A percentile compares a stretch with the other conserved stretches of the same genome.
Conservation (phyloP, 1,140 invertebrate genomes). For the Drosophila asahinai region DNA sequence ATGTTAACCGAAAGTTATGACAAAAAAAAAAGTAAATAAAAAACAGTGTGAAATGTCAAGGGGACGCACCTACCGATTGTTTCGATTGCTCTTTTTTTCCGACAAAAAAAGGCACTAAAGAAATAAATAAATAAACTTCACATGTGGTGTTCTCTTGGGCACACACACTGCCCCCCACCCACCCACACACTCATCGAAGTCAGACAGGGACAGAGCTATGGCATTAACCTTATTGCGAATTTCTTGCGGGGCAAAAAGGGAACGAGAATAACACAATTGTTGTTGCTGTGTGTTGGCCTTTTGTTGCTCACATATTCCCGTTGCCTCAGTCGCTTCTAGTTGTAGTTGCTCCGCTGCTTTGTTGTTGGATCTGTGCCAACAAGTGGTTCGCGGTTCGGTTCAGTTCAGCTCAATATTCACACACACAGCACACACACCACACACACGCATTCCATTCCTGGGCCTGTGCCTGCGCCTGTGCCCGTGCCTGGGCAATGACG, state of each 20-base stretch:
- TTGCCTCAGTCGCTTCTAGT: constrained; percentile 20
- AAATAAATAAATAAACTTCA: constrained; percentile 8
- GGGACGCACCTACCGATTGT: constrained; percentile 13
- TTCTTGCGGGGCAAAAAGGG: not conserved
- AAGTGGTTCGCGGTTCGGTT: constrained; percentile 66
- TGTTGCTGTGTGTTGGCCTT: constrained; percentile 24
- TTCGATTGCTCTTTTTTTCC: constrained; percentile 11
- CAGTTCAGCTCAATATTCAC: constrained; percentile 43
- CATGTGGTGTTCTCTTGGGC: constrained; percentile 12
- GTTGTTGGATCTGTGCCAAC: constrained; percentile 71
- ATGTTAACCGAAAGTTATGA: constrained; percentile 25
- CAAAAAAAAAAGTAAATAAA: constrained; percentile 11
- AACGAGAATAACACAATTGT: constrained; percentile 45
- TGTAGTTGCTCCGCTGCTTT: constrained; percentile 13
- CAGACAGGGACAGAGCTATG: constrained; percentile 31
- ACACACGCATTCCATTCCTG: constrained; percentile 55
- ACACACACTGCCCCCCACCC: not conserved
- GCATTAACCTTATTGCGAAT: constrained; percentile 47
- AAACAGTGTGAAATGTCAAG: constrained; percentile 19
- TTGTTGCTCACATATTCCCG: constrained; percentile 16
- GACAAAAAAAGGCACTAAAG: no score
- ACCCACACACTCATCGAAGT: not conserved
- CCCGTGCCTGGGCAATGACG: constrained; percentile 30
- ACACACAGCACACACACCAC: not conserved
- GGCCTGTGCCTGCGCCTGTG: constrained; percentile 2